Evolutionary conservation across 2,113 vertebrate species (phyloP).

Genomic region (Pyrgilauda ruficollis): DNA sequence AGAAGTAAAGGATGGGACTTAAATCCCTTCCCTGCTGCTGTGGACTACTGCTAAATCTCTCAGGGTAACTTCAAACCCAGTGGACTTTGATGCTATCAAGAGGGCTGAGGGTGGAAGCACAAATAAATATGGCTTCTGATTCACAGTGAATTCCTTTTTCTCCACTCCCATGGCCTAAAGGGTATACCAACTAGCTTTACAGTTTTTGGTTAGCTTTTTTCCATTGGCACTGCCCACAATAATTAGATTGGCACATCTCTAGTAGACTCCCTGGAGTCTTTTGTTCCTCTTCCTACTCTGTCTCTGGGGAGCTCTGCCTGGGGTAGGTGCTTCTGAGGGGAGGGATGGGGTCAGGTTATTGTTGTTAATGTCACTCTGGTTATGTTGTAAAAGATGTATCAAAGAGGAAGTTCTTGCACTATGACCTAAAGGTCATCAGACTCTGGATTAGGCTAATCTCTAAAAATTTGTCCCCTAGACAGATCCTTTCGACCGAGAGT

Average conservation of each 20-base stretch:
- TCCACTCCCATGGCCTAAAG: slow-evolving; percentile 34
- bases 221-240: not conserved
- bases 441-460: slow-evolving; percentile 58
- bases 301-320: not conserved
- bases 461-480: not conserved
- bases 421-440: slow-evolving; percentile 53
- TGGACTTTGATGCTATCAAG: not conserved
- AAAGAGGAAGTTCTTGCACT: slow-evolving; percentile 57
- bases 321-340: slow-evolving; percentile 3
- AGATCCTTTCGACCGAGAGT: slow-evolving; percentile 11
- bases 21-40: not conserved
- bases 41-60: not conserved
- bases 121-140: not conserved
- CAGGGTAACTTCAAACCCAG: not conserved
- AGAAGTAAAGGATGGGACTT: not conserved
- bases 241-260: slow-evolving; percentile 30
- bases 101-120: not conserved
- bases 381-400: slow-evolving; percentile 32
- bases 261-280: slow-evolving; percentile 15
- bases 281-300: not conserved
- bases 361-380: slow-evolving; percentile 47
- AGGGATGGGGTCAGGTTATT: slow-evolving; percentile 33
- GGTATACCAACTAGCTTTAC: not conserved
- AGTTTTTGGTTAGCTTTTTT: not conserved
- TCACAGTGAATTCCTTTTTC: slow-evolving; percentile 13